Conservation (phyloP, 2,113 vertebrate genomes). For the Panthera leo region DNA sequence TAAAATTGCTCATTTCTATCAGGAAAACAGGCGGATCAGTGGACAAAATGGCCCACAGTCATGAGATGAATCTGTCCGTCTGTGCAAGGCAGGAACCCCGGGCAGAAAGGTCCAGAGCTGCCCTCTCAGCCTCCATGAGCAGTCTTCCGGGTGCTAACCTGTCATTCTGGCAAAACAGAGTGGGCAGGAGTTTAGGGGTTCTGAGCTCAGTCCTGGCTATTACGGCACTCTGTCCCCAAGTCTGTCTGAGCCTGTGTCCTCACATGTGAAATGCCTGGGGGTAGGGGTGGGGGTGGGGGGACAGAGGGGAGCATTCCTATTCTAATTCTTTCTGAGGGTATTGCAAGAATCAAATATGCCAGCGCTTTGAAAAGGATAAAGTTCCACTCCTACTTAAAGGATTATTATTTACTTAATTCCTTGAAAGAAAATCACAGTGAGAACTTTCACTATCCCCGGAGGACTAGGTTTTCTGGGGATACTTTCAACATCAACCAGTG, state of each 20-base stretch:
- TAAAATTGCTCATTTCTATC: neutral
- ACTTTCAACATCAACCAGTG: neutral
- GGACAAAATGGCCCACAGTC: too few relatives aligned
- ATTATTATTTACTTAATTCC: slow-evolving; percentile 31
- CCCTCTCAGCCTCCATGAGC: neutral
- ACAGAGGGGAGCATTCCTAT: neutral
- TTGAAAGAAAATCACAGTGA: slow-evolving; percentile 57
- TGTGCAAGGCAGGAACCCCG: neutral
- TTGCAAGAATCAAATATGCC: neutral
- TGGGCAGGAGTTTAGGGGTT: neutral
- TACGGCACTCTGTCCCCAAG: neutral
- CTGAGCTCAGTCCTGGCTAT: neutral
- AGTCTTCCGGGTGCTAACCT: neutral
- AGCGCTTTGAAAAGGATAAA: neutral
- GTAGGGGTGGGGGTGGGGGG: neutral
- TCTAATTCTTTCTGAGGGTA: neutral
- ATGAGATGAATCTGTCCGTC: neutral
- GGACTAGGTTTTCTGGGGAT: neutral
- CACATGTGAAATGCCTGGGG: neutral
- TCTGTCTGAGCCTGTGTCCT: neutral
- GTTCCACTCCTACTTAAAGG: neutral
- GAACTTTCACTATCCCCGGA: neutral
- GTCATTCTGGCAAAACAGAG: neutral
- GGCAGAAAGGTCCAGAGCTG: neutral
- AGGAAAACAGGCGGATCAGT: neutral